Evolutionary conservation across 2,888 invertebrate genomes (phyloP).

Genomic region (Dynastes hyllus): DNA sequence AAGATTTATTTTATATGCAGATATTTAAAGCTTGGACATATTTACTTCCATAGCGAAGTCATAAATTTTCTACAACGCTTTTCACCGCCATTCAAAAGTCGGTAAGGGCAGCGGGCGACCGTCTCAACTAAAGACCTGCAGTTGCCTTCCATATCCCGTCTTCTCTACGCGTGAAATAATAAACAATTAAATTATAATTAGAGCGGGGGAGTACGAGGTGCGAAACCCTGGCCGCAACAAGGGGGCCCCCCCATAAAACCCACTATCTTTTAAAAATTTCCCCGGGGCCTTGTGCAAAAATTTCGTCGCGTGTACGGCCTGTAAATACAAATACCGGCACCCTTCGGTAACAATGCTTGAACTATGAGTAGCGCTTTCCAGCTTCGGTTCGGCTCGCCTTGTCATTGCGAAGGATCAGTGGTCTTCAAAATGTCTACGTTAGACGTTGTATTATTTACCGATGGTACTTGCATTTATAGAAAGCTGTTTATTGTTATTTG

Average conservation of each 20-base stretch:
- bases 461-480: too few species aligned
- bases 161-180: slow-evolving; percentile 46
- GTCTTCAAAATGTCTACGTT: slow-evolving; percentile 32
- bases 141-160: not conserved
- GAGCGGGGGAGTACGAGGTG: slow-evolving; percentile 62
- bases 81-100: slow-evolving; percentile 16
- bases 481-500: too few species aligned
- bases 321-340: slow-evolving; percentile 44
- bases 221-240: slow-evolving; percentile 62
- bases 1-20: too few species aligned
- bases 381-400: slow-evolving; percentile 15
- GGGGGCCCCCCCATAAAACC: too few species aligned
- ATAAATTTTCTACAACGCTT: slow-evolving; percentile 40
- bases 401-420: slow-evolving; percentile 16
- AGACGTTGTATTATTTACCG: not conserved
- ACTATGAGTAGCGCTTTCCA: slow-evolving; percentile 24
- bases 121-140: slow-evolving; percentile 17
- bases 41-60: not conserved
- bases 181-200: slow-evolving; percentile 63
- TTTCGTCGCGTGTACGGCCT: slow-evolving; percentile 48
- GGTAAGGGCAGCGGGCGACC: not conserved
- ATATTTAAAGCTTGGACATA: too few species aligned
- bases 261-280: too few species aligned
- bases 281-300: slow-evolving; percentile 57
- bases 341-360: slow-evolving; percentile 32